Conservation (phyloP, 2,797 vertebrate genomes). For the Sebastes steindachneri region DNA sequence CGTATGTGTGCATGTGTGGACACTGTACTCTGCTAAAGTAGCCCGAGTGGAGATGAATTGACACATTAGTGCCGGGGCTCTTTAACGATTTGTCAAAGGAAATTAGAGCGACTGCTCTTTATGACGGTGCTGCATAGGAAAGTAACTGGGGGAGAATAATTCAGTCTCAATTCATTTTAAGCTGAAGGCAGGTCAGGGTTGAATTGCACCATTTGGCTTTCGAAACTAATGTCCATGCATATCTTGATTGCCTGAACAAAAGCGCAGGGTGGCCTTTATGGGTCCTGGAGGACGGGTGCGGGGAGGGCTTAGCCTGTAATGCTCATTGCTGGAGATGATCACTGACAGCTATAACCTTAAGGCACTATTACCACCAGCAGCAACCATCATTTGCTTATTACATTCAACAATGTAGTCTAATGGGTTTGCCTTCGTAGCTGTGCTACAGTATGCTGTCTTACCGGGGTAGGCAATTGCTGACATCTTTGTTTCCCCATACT, state of each 20-base stretch:
- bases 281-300: slow-evolving; percentile 72
- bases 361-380: slow-evolving; percentile 81
- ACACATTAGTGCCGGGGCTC: slow-evolving; percentile 71
- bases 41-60: slow-evolving; percentile 68
- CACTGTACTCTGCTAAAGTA: slow-evolving; percentile 52
- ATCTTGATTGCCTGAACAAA: slow-evolving; percentile 85
- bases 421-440: slow-evolving; percentile 64
- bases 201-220: slow-evolving; percentile 85
- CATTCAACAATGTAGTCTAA: slow-evolving; percentile 79
- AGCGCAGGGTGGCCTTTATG: slow-evolving; percentile 83
- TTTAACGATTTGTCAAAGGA: slow-evolving; percentile 83
- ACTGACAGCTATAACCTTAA: slow-evolving; percentile 84
- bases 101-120: slow-evolving; percentile 78
- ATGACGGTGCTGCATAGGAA: slow-evolving; percentile 70
- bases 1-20: background rate
- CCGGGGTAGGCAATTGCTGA: slow-evolving; percentile 21
- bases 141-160: slow-evolving; percentile 81
- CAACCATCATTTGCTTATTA: slow-evolving; percentile 81
- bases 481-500: slow-evolving; percentile 31
- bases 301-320: slow-evolving; percentile 75
- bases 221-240: slow-evolving; percentile 81
- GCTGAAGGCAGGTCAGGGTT: slow-evolving; percentile 82
- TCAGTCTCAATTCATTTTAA: slow-evolving; percentile 78
- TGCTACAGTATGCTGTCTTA: slow-evolving; percentile 48
- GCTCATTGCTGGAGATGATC: slow-evolving; percentile 82